A percentile compares a stretch with the other conserved stretches of the same genome.
Conservation (phyloP, 2,113 vertebrate genomes). For the Jacana jacana region DNA sequence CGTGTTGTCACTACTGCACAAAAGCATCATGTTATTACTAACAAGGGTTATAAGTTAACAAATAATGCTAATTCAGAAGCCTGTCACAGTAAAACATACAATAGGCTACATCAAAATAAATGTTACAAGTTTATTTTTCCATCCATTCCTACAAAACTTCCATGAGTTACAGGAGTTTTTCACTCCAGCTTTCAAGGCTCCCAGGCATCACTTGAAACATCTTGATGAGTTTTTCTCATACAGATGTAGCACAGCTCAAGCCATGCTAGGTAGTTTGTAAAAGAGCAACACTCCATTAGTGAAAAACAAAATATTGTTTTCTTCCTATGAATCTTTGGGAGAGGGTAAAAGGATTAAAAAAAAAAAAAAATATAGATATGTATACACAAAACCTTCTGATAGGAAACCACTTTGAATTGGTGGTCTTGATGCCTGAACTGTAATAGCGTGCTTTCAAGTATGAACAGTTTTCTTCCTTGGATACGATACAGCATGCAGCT, state of each 20-base stretch:
- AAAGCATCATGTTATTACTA: neutral
- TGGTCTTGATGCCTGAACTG: neutral
- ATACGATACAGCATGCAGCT: neutral
- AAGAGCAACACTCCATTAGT: neutral
- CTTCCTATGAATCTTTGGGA: neutral
- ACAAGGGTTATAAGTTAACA: neutral
- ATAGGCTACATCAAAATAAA: neutral
- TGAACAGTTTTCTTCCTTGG: neutral
- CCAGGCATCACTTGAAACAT: neutral
- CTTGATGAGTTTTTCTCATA: neutral
- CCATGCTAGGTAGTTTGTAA: neutral
- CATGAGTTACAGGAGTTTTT: neutral
- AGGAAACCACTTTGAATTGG: neutral
- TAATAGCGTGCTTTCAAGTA: neutral
- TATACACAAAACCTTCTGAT: neutral
- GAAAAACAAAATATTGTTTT: neutral
- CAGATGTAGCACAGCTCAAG: neutral
- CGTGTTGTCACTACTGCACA: neutral
- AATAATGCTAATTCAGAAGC: neutral
- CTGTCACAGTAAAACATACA: neutral
- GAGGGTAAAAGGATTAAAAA: neutral
- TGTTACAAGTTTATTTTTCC: neutral
- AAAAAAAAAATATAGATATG: neutral
- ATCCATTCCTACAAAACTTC: neutral
- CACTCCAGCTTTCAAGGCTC: neutral